Evolutionary conservation across 2,888 invertebrate species (phyloP), one percentile per base, ranked within the genome.

Genomic region (Drosophila longiperda): DNA sequence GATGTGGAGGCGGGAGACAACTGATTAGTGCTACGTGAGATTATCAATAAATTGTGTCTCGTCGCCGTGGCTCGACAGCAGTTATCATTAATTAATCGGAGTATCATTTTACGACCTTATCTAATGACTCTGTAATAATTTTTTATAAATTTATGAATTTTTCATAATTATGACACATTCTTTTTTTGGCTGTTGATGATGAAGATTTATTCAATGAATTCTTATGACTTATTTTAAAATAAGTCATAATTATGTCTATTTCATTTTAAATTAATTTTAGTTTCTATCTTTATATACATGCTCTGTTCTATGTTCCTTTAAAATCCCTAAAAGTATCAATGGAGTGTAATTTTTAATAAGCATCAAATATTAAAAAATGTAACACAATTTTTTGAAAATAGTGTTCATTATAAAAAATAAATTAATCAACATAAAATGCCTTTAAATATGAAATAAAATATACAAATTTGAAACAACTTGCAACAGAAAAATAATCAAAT

Each of bases 21-120:
- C 33, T 53, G 67, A 50, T 45, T 34, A 17, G 11, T 55, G 61
- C 59, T 82, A 84, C 84, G 84, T 84, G 84, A 84, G 87, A 80
- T 87, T 82, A 58, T 17, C 40, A 71, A 34, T 66, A 67, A 68
- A 73, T 45, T 23, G 49, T 73, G 69, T n/a, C 45, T 48, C 7
- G 45, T 48, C 20, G 50, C 54, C 63, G 50, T 66, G 74, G 70
- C 62, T 73, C 75, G 78, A 75, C 83, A 70, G 62, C 55, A 71
- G 84, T 79, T 86, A 75, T 50, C 59, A 65, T 87, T 82, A 80
- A 75, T 71, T 74, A 62, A 66, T 60, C 52, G 6, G 45, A 53
- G 45, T 54, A 65, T 34, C 29, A 23, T 40, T 38, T 48, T 40
- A 23, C 36, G 23, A 45, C 52, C 66, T 74, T 73, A 75, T 80